Conservation (phyloP, 2,113 vertebrate genomes). For the Crotalus viridis region DNA sequence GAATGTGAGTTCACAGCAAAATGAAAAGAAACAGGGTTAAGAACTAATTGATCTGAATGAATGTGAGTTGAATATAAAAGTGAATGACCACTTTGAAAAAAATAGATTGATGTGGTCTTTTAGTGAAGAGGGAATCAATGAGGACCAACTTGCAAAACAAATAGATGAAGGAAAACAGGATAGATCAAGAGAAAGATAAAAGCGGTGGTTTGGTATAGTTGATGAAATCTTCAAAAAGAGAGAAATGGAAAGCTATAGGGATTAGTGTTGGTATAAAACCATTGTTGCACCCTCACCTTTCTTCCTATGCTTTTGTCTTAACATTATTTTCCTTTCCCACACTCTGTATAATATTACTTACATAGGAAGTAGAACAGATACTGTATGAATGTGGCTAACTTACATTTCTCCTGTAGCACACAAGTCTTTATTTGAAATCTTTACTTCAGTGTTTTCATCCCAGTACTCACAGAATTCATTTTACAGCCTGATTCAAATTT, state of each 20-base stretch:
- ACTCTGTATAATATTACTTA: not conserved
- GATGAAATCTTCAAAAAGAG: not conserved
- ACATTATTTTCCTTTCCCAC: not conserved
- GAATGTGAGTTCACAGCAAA: not conserved
- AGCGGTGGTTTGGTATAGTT: not conserved
- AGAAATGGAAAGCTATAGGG: not conserved
- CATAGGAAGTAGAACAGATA: not conserved
- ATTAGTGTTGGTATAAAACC: not conserved
- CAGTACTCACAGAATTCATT: not conserved
- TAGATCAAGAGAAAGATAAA: not conserved
- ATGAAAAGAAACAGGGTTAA: not conserved
- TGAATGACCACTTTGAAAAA: not conserved
- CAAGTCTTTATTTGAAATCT: not conserved
- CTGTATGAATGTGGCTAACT: not conserved
- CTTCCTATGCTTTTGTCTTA: not conserved
- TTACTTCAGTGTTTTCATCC: not conserved
- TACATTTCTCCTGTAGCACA: not conserved
- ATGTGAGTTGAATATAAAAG: not conserved
- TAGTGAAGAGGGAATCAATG: not conserved
- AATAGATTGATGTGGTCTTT: not conserved
- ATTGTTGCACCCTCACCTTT: not conserved
- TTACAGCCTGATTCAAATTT: not conserved
- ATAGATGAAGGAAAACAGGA: not conserved
- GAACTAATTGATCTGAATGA: not conserved
- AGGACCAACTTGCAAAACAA: not conserved